These are phyloP conservation scores for Zosterops pallidus DNA, from an alignment of 2,113 vertebrate genomes.

Conservation along the genomic window DNA sequence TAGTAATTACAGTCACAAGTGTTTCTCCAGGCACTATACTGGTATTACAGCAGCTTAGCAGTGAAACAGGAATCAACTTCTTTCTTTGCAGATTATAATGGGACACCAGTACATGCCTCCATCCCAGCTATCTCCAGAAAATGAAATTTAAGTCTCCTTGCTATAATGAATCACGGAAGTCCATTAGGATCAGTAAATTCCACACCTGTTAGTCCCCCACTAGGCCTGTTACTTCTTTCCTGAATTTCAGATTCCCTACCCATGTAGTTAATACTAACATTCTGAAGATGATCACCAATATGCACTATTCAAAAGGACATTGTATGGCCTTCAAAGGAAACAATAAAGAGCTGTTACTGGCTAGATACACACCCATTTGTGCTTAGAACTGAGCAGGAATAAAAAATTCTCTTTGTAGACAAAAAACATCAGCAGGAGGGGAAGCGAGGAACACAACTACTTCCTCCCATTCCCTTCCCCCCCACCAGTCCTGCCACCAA, in stretches of 20 bases:
- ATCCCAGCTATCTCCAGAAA: background rate
- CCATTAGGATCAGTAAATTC: background rate
- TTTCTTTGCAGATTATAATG: background rate
- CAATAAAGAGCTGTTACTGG: background rate
- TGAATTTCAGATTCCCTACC: background rate
- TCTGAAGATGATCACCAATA: background rate
- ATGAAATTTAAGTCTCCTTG: background rate
- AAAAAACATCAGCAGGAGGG: background rate
- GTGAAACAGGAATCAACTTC: background rate
- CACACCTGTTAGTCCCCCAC: background rate
- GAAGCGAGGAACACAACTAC: background rate
- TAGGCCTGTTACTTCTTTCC: background rate
- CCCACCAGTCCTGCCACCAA: background rate
- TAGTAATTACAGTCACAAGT: conserved; percentile 37
- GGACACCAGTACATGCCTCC: background rate
- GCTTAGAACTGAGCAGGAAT: background rate
- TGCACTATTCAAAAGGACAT: background rate
- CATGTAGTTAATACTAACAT: background rate
- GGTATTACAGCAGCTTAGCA: background rate
- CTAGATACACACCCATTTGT: background rate
- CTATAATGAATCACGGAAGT: background rate
- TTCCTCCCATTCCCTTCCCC: background rate
- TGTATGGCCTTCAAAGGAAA: background rate
- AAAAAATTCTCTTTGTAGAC: conserved; percentile 9
- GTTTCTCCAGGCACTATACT: conserved; percentile 8